phyloP scores from a whole-genome alignment of 53 echinoderm and acorn worm genomes.

The Astropecten irregularis region DNA sequence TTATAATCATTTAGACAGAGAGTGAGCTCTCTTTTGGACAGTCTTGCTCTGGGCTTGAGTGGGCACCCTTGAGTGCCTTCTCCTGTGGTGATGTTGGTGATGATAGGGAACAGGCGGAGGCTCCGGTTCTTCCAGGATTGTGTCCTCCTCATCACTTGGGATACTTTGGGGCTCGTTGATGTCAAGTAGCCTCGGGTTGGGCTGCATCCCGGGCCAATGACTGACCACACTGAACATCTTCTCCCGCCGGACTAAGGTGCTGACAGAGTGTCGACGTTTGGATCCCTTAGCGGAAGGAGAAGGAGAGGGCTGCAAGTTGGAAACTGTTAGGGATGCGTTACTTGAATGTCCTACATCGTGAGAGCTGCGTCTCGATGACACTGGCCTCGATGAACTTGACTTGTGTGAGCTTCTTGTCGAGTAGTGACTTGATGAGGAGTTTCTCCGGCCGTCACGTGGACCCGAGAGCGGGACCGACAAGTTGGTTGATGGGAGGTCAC shows the following conservation, averaged over 20 bases:
- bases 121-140: background rate
- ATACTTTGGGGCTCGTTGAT: background rate
- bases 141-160: background rate
- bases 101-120: background rate
- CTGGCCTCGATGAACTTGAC: background rate
- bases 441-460: background rate
- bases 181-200: background rate
- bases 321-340: background rate
- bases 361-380: background rate
- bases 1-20: background rate
- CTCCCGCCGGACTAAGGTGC: slow-evolving; percentile 15
- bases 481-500: background rate
- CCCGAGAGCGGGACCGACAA: background rate
- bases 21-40: background rate
- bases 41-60: background rate
- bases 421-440: background rate
- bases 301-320: background rate
- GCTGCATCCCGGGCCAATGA: slow-evolving; percentile 20
- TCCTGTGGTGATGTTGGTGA: background rate
- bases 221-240: slow-evolving; percentile 30
- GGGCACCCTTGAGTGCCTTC: background rate
- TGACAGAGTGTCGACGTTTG: slow-evolving; percentile 33
- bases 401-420: background rate
- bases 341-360: background rate
- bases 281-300: background rate